phyloP scores from a whole-genome alignment of 64 coral and sea anemone species.

The Pocillopora damicornis region DNA sequence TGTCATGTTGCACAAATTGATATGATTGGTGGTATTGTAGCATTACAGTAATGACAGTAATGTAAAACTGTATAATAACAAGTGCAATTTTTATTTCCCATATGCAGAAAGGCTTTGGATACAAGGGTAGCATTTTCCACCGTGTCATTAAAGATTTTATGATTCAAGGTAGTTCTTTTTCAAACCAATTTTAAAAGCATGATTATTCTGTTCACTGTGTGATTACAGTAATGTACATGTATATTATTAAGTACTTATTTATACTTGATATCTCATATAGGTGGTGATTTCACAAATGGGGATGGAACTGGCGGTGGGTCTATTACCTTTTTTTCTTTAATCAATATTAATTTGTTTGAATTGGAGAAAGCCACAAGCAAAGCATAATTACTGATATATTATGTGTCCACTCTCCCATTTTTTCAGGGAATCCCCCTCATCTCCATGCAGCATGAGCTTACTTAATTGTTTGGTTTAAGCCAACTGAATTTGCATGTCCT shows the following conservation, averaged over 20 bases:
- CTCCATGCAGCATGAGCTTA: too few relatives aligned
- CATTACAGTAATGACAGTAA: background rate
- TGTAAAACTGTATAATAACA: background rate
- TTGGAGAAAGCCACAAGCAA: too few relatives aligned
- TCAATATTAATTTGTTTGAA: background rate
- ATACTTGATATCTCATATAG: conserved; percentile 8
- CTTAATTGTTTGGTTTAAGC: too few relatives aligned
- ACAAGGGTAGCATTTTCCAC: conserved; percentile 45
- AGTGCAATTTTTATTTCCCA: background rate
- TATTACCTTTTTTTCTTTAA: background rate
- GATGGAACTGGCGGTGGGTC: conserved; percentile 65
- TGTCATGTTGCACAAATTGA: too few relatives aligned
- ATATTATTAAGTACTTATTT: background rate
- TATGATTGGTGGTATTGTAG: background rate
- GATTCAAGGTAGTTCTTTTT: conserved; percentile 50
- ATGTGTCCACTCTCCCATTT: too few relatives aligned
- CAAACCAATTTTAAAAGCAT: background rate
- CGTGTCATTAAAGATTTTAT: conserved; percentile 52
- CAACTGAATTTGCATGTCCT: too few relatives aligned
- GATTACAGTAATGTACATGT: background rate
- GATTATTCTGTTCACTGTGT: background rate
- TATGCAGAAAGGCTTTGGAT: conserved; percentile 62
- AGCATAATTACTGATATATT: too few relatives aligned
- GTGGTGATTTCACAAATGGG: conserved; percentile 62
- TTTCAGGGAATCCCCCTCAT: too few relatives aligned